Percentiles rank a stretch among this genome's conserved stretches.
phyloP scores from a whole-genome alignment of 2,797 vertebrate genomes.

The Rhinogobio ventralis region DNA sequence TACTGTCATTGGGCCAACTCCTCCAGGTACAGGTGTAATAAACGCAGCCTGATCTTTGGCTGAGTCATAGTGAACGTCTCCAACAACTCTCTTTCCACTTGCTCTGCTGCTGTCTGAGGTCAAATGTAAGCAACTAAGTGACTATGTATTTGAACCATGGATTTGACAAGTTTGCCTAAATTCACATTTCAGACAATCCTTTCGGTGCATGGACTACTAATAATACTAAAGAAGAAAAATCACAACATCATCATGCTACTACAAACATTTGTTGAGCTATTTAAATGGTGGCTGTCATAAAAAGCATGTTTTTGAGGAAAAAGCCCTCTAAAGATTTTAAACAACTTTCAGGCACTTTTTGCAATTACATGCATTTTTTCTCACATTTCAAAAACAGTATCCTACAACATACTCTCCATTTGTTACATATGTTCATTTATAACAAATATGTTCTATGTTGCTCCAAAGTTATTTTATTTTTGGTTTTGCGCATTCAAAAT shows the following conservation, averaged over 20 bases:
- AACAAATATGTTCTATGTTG: neutral
- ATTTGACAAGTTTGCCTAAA: neutral
- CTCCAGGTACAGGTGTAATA: constrained; percentile 96
- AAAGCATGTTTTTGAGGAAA: neutral
- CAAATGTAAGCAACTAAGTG: neutral
- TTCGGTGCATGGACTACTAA: neutral
- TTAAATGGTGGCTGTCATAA: neutral
- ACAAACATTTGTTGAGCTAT: neutral
- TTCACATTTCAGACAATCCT: neutral
- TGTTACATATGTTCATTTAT: neutral
- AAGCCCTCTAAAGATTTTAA: neutral
- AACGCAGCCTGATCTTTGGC: constrained; percentile 90
- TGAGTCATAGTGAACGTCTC: constrained; percentile 87
- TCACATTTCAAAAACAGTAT: neutral
- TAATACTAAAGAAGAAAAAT: neutral
- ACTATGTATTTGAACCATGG: neutral
- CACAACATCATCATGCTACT: neutral
- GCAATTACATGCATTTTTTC: neutral
- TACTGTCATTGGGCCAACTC: constrained; percentile 98
- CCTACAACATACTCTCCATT: neutral
- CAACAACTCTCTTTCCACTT: constrained; percentile 90
- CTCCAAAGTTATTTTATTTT: neutral
- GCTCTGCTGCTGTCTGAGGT: constrained; percentile 86
- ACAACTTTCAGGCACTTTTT: neutral
- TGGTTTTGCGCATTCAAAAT: neutral